Percentiles rank a stretch among this genome's conserved stretches.
These are phyloP conservation scores for Recurvirostra avosetta DNA, from an alignment of 2,113 vertebrate genomes.

Conservation along the genomic window DNA sequence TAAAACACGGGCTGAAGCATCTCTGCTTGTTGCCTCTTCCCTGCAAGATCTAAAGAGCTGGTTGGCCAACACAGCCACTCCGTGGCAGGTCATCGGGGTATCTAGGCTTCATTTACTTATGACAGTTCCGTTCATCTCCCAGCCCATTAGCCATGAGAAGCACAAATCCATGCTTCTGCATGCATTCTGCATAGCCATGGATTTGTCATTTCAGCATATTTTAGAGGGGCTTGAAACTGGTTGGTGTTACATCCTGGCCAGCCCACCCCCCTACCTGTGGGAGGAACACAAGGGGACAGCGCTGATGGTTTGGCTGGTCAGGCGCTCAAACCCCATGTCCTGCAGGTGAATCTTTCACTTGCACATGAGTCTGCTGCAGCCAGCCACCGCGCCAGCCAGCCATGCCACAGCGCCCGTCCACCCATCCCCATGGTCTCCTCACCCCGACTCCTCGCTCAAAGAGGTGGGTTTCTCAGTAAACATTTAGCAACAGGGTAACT, in stretches of 20 bases:
- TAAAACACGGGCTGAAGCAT: not conserved
- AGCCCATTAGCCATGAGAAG: not conserved
- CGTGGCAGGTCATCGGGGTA: not conserved
- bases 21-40: not conserved
- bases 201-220: not conserved
- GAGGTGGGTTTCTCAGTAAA: not conserved
- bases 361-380: not conserved
- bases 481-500: not conserved
- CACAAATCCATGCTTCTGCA: not conserved
- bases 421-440: not conserved
- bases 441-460: fast-evolving
- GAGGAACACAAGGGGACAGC: not conserved
- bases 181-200: not conserved
- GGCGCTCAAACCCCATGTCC: not conserved
- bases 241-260: not conserved
- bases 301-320: not conserved
- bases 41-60: not conserved
- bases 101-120: not conserved
- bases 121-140: not conserved
- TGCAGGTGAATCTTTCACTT: not conserved
- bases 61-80: fast-evolving
- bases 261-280: not conserved
- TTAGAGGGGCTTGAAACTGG: not conserved
- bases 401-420: not conserved
- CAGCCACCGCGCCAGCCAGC: not conserved